Percentiles rank a stretch among this genome's conserved stretches.
These are phyloP conservation scores for Nautilus pompilius DNA, from an alignment of 1,140 invertebrate species.

Conservation along the genomic window DNA sequence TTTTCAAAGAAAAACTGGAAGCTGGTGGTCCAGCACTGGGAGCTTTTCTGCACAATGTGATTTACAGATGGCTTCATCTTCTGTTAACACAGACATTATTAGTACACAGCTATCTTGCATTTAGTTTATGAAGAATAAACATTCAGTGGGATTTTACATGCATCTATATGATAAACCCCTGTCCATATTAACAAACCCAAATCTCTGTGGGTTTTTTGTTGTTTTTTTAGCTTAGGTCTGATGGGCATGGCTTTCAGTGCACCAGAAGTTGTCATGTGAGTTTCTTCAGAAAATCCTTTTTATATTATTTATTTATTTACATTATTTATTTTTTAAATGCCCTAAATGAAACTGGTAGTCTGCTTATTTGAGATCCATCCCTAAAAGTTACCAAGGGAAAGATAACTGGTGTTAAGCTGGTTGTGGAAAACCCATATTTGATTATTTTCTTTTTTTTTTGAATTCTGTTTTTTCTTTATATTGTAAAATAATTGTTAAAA, in stretches of 20 bases:
- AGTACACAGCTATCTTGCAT: not conserved
- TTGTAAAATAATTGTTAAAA: too few species aligned
- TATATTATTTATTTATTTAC: not conserved
- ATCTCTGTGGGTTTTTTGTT: not conserved
- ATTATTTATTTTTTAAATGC: constrained; percentile 9
- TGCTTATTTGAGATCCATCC: too few species aligned
- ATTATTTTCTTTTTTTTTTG: too few species aligned
- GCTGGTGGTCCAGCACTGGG: too few species aligned
- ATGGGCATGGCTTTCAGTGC: constrained; percentile 45
- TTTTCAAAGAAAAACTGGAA: not conserved
- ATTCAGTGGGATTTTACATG: not conserved
- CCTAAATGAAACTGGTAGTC: too few species aligned
- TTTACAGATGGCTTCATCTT: too few species aligned
- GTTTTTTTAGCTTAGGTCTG: constrained; percentile 35
- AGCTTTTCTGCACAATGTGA: too few species aligned
- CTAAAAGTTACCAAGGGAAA: too few species aligned
- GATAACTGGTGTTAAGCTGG: too few species aligned
- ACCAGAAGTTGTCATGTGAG: constrained; percentile 36
- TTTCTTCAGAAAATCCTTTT: constrained; percentile 1
- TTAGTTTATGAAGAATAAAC: not conserved
- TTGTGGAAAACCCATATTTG: too few species aligned
- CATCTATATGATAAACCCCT: not conserved
- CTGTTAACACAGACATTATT: not conserved
- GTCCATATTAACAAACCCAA: too few species aligned
- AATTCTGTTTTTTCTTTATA: too few species aligned